Percentiles rank a stretch among this genome's conserved stretches.
Conservation (phyloP, 2,797 vertebrate genomes). For the Stomatorhinus walkeri region DNA sequence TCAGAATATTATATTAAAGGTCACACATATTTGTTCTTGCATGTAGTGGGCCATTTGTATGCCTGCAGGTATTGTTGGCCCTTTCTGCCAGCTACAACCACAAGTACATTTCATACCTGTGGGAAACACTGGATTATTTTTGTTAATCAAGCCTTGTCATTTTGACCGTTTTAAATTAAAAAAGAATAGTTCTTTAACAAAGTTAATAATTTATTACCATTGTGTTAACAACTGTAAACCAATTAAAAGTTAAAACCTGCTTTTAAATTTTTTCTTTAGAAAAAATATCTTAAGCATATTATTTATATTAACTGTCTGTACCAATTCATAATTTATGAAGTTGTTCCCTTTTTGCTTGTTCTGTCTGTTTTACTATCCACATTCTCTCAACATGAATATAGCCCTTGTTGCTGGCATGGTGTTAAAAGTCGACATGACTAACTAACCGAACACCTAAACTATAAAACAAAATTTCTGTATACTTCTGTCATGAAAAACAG, state of each 20-base stretch:
- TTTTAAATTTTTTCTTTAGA: too few relatives aligned
- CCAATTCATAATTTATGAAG: neutral
- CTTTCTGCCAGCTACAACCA: neutral
- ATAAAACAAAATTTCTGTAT: neutral
- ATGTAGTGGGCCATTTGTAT: neutral
- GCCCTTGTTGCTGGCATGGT: neutral
- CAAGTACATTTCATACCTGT: neutral
- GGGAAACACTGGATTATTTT: neutral
- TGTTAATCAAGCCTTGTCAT: neutral
- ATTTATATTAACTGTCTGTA: neutral
- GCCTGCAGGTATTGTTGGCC: neutral
- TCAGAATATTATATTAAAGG: neutral
- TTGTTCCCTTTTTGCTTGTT: neutral
- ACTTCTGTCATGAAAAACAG: neutral
- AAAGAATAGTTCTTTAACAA: neutral
- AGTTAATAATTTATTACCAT: neutral
- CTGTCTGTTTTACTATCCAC: neutral
- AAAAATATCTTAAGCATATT: neutral
- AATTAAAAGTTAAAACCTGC: neutral
- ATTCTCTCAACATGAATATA: neutral
- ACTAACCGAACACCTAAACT: neutral
- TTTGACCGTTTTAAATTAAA: neutral
- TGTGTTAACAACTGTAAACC: neutral
- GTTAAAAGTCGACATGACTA: neutral
- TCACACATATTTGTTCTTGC: neutral